Evolutionary conservation across 2,113 vertebrate species (phyloP).

Genomic region (Cottus gobio): DNA sequence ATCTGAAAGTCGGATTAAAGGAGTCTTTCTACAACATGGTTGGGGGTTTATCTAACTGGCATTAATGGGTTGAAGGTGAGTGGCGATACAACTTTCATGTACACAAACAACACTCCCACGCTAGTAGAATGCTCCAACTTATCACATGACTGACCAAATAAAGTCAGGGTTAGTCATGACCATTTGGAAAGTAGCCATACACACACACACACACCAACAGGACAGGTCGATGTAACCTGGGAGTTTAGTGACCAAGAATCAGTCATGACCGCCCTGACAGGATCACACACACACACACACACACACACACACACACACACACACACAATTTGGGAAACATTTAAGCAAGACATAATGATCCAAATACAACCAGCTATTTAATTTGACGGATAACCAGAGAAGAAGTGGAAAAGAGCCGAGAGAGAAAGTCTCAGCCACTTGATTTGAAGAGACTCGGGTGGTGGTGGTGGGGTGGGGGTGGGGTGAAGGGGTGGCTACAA

Average conservation of each 20-base stretch:
- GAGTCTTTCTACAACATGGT: neutral
- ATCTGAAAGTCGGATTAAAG: neutral
- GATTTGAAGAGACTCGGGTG: neutral
- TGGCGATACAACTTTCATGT: neutral
- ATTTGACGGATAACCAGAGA: conserved; percentile 4
- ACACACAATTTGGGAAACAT: conserved; percentile 15
- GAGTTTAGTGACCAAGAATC: neutral
- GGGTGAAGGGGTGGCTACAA: neutral
- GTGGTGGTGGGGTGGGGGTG: fast-evolving
- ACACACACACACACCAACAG: conserved; percentile 17
- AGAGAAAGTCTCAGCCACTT: neutral
- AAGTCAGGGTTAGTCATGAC: conserved; percentile 27
- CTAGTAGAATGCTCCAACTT: neutral
- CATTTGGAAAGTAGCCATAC: conserved; percentile 22
- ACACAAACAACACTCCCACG: conserved; percentile 1
- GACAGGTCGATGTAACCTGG: conserved; percentile 24
- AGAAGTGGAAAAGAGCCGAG: neutral
- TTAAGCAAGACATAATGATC: conserved; percentile 1
- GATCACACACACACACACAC: conserved; percentile 1
- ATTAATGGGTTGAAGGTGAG: conserved; percentile 9
- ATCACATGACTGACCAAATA: conserved; percentile 11
- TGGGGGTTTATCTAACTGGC: neutral
- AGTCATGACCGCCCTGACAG: neutral
- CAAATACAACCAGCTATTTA: conserved; percentile 36
- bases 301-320: neutral